These are phyloP conservation scores for Indri indri DNA, from an alignment of 2,113 vertebrate genomes.

Conservation along the genomic window DNA sequence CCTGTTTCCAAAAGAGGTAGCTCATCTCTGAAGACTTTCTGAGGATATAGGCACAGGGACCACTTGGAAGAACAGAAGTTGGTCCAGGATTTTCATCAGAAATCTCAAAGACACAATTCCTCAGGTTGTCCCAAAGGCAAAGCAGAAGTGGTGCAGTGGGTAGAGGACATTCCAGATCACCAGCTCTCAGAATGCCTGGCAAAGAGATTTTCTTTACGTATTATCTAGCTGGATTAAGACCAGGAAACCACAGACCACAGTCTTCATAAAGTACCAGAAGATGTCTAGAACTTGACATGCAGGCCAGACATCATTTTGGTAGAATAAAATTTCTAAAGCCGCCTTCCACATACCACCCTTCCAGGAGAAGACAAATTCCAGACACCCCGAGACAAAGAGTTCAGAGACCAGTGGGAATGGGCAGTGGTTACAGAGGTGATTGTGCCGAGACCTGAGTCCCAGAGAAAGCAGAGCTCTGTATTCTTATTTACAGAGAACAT, in stretches of 20 bases:
- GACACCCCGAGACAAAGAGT: background rate
- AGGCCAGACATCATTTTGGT: background rate
- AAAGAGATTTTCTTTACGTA: background rate
- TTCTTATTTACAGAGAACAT: slow-evolving; percentile 6
- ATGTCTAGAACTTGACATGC: background rate
- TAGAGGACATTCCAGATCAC: background rate
- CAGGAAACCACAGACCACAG: background rate
- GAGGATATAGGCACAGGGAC: background rate
- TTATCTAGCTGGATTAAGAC: background rate
- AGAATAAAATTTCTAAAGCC: background rate
- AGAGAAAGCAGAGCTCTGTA: background rate
- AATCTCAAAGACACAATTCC: background rate
- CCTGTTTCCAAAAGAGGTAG: background rate
- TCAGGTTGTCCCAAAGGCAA: background rate
- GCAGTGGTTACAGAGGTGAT: background rate
- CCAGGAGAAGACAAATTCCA: background rate
- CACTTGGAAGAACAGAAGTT: background rate
- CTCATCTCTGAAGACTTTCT: background rate
- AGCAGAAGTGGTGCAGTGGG: background rate
- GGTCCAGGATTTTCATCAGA: background rate
- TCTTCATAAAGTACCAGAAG: background rate
- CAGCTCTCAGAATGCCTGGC: background rate
- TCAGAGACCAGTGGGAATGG: background rate
- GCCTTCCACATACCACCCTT: background rate
- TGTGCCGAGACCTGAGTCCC: background rate